Percentiles rank a stretch among this genome's conserved stretches.
Evolutionary conservation across 1,140 invertebrate species (phyloP).

Genomic region (Anoplophora glabripennis): DNA sequence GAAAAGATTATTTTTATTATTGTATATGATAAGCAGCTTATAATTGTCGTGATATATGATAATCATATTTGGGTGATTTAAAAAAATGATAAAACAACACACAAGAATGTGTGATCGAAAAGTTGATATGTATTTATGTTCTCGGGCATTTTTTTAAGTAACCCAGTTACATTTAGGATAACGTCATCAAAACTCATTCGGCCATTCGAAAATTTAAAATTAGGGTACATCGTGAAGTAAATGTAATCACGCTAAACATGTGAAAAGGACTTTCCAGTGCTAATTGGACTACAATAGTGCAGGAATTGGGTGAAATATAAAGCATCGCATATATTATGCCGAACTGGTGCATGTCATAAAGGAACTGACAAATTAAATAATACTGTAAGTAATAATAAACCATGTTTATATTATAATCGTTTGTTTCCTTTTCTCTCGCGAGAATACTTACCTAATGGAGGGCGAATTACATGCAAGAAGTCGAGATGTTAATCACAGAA

Average conservation of each 20-base stretch:
- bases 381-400: constrained; percentile 29
- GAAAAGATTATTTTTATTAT: constrained; percentile 39
- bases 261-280: not conserved
- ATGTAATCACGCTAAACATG: not conserved
- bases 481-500: no score
- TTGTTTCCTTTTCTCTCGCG: constrained; percentile 10
- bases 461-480: no score
- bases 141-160: not conserved
- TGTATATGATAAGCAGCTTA: constrained; percentile 39
- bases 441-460: no score
- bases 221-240: no score
- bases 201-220: constrained; percentile 4
- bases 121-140: constrained; percentile 8
- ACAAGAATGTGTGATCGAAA: constrained; percentile 15
- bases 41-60: constrained; percentile 42
- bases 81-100: no score
- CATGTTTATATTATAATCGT: constrained; percentile 40
- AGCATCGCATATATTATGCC: constrained; percentile 7
- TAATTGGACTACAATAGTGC: not conserved
- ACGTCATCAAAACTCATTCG: constrained; percentile 5
- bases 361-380: constrained; percentile 32
- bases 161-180: not conserved
- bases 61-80: constrained; percentile 23
- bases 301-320: constrained; percentile 12
- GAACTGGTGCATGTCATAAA: constrained; percentile 23